Percentiles rank a stretch among this genome's conserved stretches.
Evolutionary conservation across 2,888 invertebrate species (phyloP).

Genomic region (Pseudococcus viburni): DNA sequence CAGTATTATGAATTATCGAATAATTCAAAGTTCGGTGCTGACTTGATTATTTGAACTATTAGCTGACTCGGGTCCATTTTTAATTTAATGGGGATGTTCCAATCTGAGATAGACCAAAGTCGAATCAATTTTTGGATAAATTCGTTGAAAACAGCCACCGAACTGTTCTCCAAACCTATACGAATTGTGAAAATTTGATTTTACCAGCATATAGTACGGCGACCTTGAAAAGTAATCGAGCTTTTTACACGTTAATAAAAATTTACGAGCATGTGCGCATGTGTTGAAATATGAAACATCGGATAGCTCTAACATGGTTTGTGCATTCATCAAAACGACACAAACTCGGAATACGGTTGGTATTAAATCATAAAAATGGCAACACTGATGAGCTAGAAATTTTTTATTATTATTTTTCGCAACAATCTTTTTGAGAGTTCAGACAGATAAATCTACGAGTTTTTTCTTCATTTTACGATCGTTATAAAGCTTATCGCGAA

Average conservation of each 20-base stretch:
- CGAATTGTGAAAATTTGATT: conserved; percentile 18
- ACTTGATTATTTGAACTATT: no score
- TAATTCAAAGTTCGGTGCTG: background rate
- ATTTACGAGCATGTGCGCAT: conserved; percentile 36
- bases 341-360: background rate
- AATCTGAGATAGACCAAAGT: background rate
- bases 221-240: conserved; percentile 37
- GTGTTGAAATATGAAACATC: conserved; percentile 47
- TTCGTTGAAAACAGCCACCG: background rate
- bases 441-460: conserved; percentile 17
- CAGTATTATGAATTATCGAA: background rate
- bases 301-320: conserved; percentile 17
- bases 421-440: background rate
- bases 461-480: background rate
- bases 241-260: conserved; percentile 49
- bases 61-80: no score
- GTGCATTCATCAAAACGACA: conserved; percentile 38
- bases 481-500: background rate
- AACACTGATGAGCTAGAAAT: conserved; percentile 10
- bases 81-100: no score
- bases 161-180: background rate
- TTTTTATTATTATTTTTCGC: conserved; percentile 30
- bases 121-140: background rate
- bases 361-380: conserved; percentile 17
- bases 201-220: background rate